Conservation (phyloP, 2,113 vertebrate species). For the Dicentrarchus labrax region DNA sequence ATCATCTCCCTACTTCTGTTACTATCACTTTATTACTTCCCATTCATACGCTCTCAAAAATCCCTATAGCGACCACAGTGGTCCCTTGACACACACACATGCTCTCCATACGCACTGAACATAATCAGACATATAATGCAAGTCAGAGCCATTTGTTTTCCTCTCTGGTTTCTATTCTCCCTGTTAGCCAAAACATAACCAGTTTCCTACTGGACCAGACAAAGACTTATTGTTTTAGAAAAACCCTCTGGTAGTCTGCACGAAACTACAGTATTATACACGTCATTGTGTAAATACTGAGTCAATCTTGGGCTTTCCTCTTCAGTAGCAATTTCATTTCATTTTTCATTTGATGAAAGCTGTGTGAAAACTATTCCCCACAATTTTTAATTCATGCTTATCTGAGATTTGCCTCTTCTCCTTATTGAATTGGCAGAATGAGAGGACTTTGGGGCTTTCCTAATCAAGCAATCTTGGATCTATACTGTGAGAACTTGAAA, state of each 20-base stretch:
- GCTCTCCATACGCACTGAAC: neutral
- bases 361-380: constrained; percentile 20
- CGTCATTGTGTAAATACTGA: neutral
- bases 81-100: neutral
- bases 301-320: constrained; percentile 15
- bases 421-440: constrained; percentile 15
- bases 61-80: neutral
- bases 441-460: constrained; percentile 16
- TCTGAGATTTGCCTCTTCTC: constrained; percentile 5
- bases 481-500: constrained; percentile 37
- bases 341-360: constrained; percentile 28
- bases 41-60: neutral
- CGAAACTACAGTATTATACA: constrained; percentile 21
- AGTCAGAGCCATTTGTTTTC: constrained; percentile 42
- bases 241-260: constrained; percentile 27
- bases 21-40: constrained; percentile 10
- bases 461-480: constrained; percentile 33
- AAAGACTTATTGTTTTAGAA: constrained; percentile 66
- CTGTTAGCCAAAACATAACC: constrained; percentile 51
- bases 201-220: constrained; percentile 52
- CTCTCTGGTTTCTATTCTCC: constrained; percentile 43
- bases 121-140: constrained; percentile 24
- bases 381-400: constrained; percentile 37
- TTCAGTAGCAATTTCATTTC: constrained; percentile 20
- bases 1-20: neutral